These are phyloP conservation scores for Progne subis DNA, from an alignment of 2,113 vertebrate species.

Conservation along the genomic window DNA sequence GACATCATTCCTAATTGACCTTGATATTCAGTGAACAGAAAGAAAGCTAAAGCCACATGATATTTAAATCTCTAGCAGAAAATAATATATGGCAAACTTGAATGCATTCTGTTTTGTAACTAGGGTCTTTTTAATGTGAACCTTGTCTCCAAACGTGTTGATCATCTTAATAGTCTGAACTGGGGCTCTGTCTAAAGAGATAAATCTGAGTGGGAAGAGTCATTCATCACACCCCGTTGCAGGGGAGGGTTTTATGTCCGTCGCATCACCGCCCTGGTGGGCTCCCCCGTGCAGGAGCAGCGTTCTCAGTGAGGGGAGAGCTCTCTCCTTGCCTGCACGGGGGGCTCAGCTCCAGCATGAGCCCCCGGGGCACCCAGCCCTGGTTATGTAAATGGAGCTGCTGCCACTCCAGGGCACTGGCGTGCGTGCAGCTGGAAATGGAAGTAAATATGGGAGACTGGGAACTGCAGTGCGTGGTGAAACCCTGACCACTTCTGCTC, in stretches of 20 bases:
- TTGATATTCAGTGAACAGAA: constrained; percentile 88
- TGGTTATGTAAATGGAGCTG: neutral
- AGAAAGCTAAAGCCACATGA: constrained; percentile 67
- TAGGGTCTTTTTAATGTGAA: neutral
- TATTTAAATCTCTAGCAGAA: constrained; percentile 56
- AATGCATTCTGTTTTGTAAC: neutral
- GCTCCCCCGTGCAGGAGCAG: fast-evolving
- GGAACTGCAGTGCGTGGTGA: neutral
- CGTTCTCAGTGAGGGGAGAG: fast-evolving
- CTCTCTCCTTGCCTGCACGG: neutral
- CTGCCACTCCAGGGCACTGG: neutral
- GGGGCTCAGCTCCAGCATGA: neutral
- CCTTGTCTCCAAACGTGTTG: neutral
- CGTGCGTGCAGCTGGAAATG: neutral
- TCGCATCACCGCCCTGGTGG: neutral
- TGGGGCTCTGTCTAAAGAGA: neutral
- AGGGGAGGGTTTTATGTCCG: neutral
- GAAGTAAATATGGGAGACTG: neutral
- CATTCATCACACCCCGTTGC: neutral
- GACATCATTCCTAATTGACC: constrained; percentile 84
- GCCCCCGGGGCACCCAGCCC: neutral
- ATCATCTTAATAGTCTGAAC: neutral
- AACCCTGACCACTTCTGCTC: neutral
- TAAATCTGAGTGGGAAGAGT: neutral
- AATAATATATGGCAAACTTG: constrained; percentile 46